These are phyloP conservation scores for Rhabdomys pumilio DNA, from an alignment of 2,797 vertebrate genomes.

Conservation along the genomic window DNA sequence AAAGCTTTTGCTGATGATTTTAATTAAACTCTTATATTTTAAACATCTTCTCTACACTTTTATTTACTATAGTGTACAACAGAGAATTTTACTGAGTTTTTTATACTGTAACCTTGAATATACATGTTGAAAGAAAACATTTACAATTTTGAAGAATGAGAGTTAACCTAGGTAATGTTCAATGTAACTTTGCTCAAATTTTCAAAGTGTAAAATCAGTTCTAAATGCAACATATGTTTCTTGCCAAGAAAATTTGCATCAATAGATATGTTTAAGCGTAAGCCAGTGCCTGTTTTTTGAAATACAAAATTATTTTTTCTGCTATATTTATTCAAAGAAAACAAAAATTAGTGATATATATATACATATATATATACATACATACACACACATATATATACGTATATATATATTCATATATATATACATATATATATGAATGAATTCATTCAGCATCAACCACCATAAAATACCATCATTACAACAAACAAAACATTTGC, in stretches of 20 bases:
- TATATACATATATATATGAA: background rate
- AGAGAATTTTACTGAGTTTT: constrained; percentile 64
- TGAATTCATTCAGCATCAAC: constrained; percentile 31
- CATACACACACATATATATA: background rate
- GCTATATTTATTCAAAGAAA: constrained; percentile 69
- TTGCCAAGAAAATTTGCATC: constrained; percentile 65
- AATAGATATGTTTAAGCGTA: constrained; percentile 60
- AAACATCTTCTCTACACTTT: constrained; percentile 70
- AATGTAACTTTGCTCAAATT: constrained; percentile 51
- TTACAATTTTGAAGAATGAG: constrained; percentile 83
- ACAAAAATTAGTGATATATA: constrained; percentile 32
- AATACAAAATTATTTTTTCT: constrained; percentile 37
- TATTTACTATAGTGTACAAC: constrained; percentile 77
- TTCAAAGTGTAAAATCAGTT: constrained; percentile 75
- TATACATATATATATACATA: no score
- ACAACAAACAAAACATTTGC: background rate
- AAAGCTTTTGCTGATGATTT: constrained; percentile 63
- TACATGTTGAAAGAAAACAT: constrained; percentile 76
- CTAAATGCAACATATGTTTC: constrained; percentile 67
- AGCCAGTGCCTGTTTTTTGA: constrained; percentile 65
- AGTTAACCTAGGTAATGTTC: constrained; percentile 74
- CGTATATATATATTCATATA: rapidly evolving
- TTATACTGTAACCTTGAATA: constrained; percentile 73
- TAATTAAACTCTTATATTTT: constrained; percentile 87
- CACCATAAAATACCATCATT: background rate